Base-by-base conservation (phyloP, 2,113 vertebrate genomes). In the Hemiprocne comata region DNA sequence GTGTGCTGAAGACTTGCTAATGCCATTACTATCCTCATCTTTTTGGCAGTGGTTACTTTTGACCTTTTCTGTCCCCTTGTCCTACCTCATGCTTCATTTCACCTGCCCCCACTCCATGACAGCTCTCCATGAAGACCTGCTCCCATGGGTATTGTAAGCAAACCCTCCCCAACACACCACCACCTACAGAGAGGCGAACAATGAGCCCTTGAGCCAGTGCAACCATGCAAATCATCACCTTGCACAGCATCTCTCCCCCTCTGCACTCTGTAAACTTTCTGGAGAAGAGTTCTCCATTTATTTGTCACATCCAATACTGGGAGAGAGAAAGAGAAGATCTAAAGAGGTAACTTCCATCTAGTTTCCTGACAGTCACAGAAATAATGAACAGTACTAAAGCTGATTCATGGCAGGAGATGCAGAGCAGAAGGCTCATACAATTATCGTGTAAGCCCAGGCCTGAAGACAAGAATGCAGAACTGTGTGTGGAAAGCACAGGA, bases 301-400 rank as follows among this genome's bases (percentile, higher is more conserved):
- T 77, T 88, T 87, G 51, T 67, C 40, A 77, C 26, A 60, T 67
- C 61, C 87, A 71, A 23, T 74, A 90, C 25, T 10, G 48, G 77
- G 44, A 61, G 50, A 75, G 15, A 67, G 55, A 55, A 90, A 38
- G 36, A 88, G 55, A 83, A 71, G 85, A 84, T 86, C 85, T 74
- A 57, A 92, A 95, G 69, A 85, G 60, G 62, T 0, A 1, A 89
- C 65, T 93, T 89, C 84, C 65, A 69, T 69, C 61, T 61, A 74
- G 89, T 33, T 92, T 84, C 34, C 72, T 93, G 79, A 91, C 90
- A 92, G 51, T 50, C 61, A 88, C 34, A 57, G 65, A 90, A 93
- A 77, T 72, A 81, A 92, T 51, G 61, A 92, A 88, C n/a, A 40
- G 48, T 31, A 90, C 51, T 71, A 93, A 91, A 76, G 75, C 67